These are phyloP conservation scores for Mantis religiosa DNA, from an alignment of 2,888 invertebrate genomes.

Conservation along the genomic window DNA sequence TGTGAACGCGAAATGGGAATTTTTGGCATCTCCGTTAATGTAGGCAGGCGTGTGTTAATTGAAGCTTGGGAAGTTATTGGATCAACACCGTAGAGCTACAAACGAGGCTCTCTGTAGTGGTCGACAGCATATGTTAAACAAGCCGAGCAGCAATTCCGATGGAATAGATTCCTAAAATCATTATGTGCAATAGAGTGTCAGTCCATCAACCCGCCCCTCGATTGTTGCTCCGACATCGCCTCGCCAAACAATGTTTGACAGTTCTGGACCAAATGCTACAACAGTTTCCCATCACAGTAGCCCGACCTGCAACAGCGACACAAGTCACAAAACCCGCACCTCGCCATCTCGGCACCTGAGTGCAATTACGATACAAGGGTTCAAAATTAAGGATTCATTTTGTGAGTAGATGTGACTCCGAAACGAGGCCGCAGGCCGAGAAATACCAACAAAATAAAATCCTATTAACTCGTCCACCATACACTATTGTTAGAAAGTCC, in stretches of 20 bases:
- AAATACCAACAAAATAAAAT: too few species aligned
- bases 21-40: too few species aligned
- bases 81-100: background rate
- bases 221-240: constrained; percentile 11
- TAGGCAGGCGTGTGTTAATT: background rate
- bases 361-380: too few species aligned
- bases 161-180: background rate
- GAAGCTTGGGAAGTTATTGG: background rate
- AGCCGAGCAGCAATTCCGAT: background rate
- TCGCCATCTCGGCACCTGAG: too few species aligned
- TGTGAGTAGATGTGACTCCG: too few species aligned
- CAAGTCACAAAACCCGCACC: too few species aligned
- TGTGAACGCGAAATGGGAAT: too few species aligned
- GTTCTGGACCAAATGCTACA: constrained; percentile 9
- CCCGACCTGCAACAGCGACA: background rate
- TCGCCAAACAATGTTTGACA: constrained; percentile 13
- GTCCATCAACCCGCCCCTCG: background rate
- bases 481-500: too few species aligned
- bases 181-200: background rate
- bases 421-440: too few species aligned
- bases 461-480: too few species aligned
- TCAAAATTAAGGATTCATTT: too few species aligned
- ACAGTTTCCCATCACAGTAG: constrained; percentile 9
- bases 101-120: background rate
- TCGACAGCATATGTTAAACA: background rate